Base-by-base conservation (phyloP, 2,888 invertebrate genomes). In the Euplagia quadripunctaria region DNA sequence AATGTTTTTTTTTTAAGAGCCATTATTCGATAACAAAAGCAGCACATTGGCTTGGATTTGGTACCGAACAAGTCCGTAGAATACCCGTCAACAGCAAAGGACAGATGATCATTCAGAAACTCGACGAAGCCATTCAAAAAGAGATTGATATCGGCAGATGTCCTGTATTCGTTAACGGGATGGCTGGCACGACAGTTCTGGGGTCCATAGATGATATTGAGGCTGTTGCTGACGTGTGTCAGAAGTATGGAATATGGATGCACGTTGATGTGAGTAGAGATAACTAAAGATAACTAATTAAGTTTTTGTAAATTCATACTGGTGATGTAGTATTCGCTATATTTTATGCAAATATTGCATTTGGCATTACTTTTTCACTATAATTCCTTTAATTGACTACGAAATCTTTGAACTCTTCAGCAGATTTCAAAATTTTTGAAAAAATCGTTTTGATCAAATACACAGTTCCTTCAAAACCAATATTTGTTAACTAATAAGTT, bases 1-100 rank as follows among this genome's bases (percentile, higher is more conserved):
- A 49, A 46, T 11, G 20, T 12, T 42, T 42, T 6, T 20, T 64
- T 94, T n/a, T 94, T 41, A 92, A 97, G 96, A 96, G 97, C 58
- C 99, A 99, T 90, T 99, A 98, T 88, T 98, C 98, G 2, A 96
- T 98, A 17, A 96, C 96, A 85, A 98, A 98, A 93, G 97, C 97
- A 9, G 97, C 98, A 0, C 97, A 98, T 83, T 98, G 98, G 97
- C 94, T 98, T 16, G 98, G 99, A 0, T 94, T 98, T n/a, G 99
- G 99, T 0, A 97, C 97, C 0, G 97, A 98, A 42, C 97, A 97
- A 82, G 90, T 97, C 46, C 92, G 97, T 52, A 89, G 96, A 82
- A 97, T 99, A 8, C 96, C 96, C 86, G 97, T 97, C 0, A 97
- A 98, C 85, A 91, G 93, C 4, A 86, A 90, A 5, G 98, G 98